phyloP scores from a whole-genome alignment of 2,113 vertebrate species.

The Poecilia latipinna region DNA sequence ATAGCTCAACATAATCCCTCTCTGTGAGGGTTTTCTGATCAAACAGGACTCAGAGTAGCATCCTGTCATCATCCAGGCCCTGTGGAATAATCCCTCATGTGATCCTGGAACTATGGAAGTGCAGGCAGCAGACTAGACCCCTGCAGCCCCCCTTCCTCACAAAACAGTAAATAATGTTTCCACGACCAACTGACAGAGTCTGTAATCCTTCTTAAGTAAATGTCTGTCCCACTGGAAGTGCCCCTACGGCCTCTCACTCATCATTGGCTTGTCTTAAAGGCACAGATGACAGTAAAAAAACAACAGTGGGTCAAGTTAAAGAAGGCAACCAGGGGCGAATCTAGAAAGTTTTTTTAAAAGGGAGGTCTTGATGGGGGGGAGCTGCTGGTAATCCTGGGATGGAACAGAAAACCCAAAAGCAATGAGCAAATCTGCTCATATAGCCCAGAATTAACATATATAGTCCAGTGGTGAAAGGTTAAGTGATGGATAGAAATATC shows the following conservation, averaged over 20 bases:
- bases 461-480: too few species aligned
- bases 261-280: conserved; percentile 22
- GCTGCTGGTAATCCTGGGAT: not conserved
- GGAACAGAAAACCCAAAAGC: not conserved
- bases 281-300: conserved; percentile 28
- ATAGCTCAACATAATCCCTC: conserved; percentile 76
- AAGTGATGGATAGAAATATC: too few species aligned
- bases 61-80: conserved; percentile 67
- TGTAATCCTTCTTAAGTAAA: conserved; percentile 61
- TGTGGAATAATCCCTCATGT: conserved; percentile 73
- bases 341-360: not conserved
- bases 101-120: conserved; percentile 59
- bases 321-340: conserved; percentile 1
- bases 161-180: conserved; percentile 60
- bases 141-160: conserved; percentile 42
- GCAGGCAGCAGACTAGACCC: conserved; percentile 51
- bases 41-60: conserved; percentile 63
- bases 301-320: conserved; percentile 29
- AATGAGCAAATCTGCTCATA: too few species aligned
- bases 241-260: conserved; percentile 11
- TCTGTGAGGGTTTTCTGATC: conserved; percentile 74
- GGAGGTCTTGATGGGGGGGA: not conserved
- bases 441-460: too few species aligned
- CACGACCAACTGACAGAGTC: conserved; percentile 55
- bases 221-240: conserved; percentile 35